Evolutionary conservation across 53 echinoderm and acorn worm species (phyloP).

Genomic region (Actinopyga echinites): DNA sequence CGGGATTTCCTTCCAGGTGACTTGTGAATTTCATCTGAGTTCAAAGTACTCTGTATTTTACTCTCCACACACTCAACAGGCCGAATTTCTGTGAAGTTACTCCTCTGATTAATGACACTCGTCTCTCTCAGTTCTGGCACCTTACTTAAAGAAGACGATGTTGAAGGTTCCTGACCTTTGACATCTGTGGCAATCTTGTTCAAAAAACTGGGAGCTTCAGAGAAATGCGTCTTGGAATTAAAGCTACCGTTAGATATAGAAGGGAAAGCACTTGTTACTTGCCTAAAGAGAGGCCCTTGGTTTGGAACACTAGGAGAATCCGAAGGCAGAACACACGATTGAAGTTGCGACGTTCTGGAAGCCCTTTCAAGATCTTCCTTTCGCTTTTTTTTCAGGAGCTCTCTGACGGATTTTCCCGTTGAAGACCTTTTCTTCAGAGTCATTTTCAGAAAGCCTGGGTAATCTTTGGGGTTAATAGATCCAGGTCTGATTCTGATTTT

Average conservation of each 20-base stretch:
- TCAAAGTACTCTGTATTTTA: not conserved
- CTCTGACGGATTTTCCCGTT: constrained; percentile 15
- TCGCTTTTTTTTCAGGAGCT: constrained; percentile 10
- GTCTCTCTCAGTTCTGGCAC: not conserved
- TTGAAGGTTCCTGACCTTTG: not conserved
- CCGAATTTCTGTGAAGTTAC: not conserved
- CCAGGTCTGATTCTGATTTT: not conserved
- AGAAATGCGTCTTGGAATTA: too few relatives aligned
- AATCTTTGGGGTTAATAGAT: not conserved
- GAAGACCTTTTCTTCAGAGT: constrained; percentile 10
- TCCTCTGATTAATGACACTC: not conserved
- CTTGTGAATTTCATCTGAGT: not conserved
- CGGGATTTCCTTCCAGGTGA: constrained; percentile 8
- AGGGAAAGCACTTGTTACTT: not conserved
- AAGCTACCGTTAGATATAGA: too few relatives aligned
- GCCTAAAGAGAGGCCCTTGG: not conserved
- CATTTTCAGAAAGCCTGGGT: constrained; percentile 21
- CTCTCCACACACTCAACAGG: too few relatives aligned
- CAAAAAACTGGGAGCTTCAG: not conserved
- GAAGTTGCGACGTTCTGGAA: not conserved
- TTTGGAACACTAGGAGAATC: not conserved
- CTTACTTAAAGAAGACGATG: not conserved
- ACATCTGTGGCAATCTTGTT: not conserved
- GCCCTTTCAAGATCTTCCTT: not conserved
- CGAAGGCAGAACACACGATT: not conserved